Conservation (phyloP, 2,888 invertebrate genomes). For the Drosophila imparisetae region DNA sequence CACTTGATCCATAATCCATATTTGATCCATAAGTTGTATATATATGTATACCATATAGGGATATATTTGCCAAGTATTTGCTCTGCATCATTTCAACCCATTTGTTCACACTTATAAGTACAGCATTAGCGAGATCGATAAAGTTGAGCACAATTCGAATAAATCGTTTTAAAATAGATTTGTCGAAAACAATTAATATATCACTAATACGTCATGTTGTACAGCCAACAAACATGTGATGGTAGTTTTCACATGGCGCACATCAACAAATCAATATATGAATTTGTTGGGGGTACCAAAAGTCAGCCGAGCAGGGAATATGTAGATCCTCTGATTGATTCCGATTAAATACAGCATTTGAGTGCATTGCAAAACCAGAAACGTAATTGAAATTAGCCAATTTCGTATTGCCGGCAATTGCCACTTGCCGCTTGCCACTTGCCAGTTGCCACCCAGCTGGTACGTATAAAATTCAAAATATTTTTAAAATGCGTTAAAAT, state of each 20-base stretch:
- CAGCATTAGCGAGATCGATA: constrained; percentile 20
- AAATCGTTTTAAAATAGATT: constrained; percentile 67
- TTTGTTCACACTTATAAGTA: background rate
- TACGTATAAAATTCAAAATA: constrained; percentile 18
- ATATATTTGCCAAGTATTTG: background rate
- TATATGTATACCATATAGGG: background rate
- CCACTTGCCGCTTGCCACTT: constrained; percentile 23
- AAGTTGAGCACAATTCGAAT: constrained; percentile 38
- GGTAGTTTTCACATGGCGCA: constrained; percentile 12
- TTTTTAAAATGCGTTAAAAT: constrained; percentile 49
- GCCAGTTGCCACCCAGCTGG: constrained; percentile 18
- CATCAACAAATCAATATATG: constrained; percentile 18
- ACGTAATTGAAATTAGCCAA: constrained; percentile 43
- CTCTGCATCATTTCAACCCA: background rate
- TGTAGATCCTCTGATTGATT: constrained; percentile 53
- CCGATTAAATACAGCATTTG: constrained; percentile 29
- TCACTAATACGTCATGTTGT: constrained; percentile 64
- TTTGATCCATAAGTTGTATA: background rate
- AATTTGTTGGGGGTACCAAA: constrained; percentile 30
- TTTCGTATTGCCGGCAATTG: constrained; percentile 21
- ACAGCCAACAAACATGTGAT: constrained; percentile 59
- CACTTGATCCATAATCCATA: background rate
- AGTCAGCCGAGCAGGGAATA: constrained; percentile 44
- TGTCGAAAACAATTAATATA: constrained; percentile 57
- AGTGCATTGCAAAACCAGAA: constrained; percentile 29